Conservation (phyloP, 2,113 vertebrate species). For the Tringa solitaria region DNA sequence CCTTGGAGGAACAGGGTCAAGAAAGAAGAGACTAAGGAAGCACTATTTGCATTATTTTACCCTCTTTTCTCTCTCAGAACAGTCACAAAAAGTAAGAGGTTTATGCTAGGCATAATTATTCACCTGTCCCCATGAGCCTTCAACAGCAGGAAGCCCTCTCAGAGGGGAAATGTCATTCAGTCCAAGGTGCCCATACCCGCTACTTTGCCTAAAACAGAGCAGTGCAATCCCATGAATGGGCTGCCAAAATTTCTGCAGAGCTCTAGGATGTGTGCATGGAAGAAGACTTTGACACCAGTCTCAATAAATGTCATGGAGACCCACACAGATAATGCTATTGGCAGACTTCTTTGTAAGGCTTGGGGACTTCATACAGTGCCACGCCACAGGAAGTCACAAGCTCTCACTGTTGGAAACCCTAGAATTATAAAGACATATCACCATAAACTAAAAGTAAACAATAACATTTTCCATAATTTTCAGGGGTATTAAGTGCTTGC, state of each 20-base stretch:
- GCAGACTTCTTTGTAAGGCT: neutral
- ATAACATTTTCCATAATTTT: neutral
- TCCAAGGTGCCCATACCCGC: neutral
- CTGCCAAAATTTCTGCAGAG: neutral
- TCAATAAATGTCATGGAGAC: neutral
- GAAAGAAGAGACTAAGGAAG: neutral
- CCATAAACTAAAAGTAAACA: neutral
- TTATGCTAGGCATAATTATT: neutral
- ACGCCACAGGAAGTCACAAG: neutral
- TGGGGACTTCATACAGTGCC: neutral
- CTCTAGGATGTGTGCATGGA: neutral
- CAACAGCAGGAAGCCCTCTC: neutral
- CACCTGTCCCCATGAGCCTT: neutral
- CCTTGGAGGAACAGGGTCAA: neutral
- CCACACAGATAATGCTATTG: neutral
- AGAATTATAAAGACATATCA: neutral
- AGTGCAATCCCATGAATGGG: fast-evolving
- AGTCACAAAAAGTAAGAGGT: neutral
- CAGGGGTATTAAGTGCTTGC: neutral
- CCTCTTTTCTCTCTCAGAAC: neutral
- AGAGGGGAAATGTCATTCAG: neutral
- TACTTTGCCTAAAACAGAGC: neutral
- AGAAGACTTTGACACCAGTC: neutral
- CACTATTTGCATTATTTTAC: neutral
- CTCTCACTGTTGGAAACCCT: neutral